Percentiles rank a stretch among this genome's conserved stretches.
Evolutionary conservation across 2,888 invertebrate species (phyloP).

Genomic region (Orthosia cruda): DNA sequence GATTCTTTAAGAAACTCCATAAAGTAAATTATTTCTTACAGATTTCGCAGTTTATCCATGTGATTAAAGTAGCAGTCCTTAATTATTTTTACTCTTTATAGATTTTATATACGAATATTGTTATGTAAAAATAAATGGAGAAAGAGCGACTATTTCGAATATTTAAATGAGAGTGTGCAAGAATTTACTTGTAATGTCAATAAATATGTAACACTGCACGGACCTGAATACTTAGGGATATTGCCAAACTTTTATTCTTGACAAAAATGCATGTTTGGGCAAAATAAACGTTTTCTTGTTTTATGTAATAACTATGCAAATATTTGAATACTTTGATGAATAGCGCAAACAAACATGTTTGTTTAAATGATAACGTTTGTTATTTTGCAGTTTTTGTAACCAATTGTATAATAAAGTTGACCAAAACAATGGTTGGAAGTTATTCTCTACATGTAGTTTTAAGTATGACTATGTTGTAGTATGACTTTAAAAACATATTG

Average conservation of each 20-base stretch:
- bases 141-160: neutral
- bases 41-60: conserved; percentile 65
- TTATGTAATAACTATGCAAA: conserved; percentile 28
- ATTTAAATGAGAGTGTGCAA: conserved; percentile 12
- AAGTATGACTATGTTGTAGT: too few relatives aligned
- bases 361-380: conserved; percentile 40
- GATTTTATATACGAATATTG: conserved; percentile 53
- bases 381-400: conserved; percentile 36
- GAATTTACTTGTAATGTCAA: conserved; percentile 35
- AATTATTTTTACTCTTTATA: conserved; percentile 66
- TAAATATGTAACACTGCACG: conserved; percentile 35
- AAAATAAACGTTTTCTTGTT: conserved; percentile 43
- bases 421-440: neutral
- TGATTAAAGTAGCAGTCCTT: conserved; percentile 71
- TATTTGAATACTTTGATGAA: conserved; percentile 33
- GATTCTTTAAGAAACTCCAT: conserved; percentile 59
- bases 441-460: neutral
- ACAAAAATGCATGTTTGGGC: conserved; percentile 20
- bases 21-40: conserved; percentile 55
- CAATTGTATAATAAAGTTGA: conserved; percentile 29
- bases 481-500: too few relatives aligned
- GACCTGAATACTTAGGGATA: conserved; percentile 29
- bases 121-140: conserved; percentile 1
- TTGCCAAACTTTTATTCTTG: conserved; percentile 21
- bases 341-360: conserved; percentile 38